Evolutionary conservation across 2,888 invertebrate genomes (phyloP).

Genomic region (Synanthedon tipuliformis): DNA sequence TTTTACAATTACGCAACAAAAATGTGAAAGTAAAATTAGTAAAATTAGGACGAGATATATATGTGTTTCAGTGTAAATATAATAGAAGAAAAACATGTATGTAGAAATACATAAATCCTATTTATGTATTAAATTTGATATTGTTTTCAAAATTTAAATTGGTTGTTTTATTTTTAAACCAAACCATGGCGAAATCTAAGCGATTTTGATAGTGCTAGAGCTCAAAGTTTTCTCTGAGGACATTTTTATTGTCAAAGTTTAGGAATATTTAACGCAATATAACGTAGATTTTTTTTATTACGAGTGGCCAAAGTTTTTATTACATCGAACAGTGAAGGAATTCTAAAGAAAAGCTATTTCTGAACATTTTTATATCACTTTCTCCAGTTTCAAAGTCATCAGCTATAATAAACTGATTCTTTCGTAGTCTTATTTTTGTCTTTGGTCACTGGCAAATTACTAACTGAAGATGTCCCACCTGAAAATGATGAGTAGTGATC

Average conservation of each 20-base stretch:
- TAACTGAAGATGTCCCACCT: slow-evolving; percentile 6
- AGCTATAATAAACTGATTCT: slow-evolving; percentile 28
- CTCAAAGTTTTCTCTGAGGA: slow-evolving; percentile 14
- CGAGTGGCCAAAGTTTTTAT: slow-evolving; percentile 53
- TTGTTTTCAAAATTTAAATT: slow-evolving; percentile 66
- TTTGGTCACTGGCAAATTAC: slow-evolving; percentile 1
- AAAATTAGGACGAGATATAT: slow-evolving; percentile 43
- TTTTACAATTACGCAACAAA: slow-evolving; percentile 33
- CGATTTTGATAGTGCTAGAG: not conserved
- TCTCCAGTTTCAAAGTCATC: slow-evolving; percentile 37
- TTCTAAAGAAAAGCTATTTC: slow-evolving; percentile 13
- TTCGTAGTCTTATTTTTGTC: too few relatives aligned
- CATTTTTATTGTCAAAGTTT: slow-evolving; percentile 49
- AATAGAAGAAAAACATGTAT: slow-evolving; percentile 62
- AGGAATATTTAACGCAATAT: slow-evolving; percentile 49
- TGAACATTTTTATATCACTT: slow-evolving; percentile 45
- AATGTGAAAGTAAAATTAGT: slow-evolving; percentile 43
- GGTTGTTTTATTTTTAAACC: slow-evolving; percentile 41
- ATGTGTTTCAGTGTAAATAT: slow-evolving; percentile 69
- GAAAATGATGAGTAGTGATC: slow-evolving; percentile 1
- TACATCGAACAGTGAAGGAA: slow-evolving; percentile 30
- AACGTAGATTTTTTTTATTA: slow-evolving; percentile 50
- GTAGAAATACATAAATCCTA: slow-evolving; percentile 68
- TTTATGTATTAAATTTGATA: slow-evolving; percentile 71
- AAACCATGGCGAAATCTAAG: not conserved